Evolutionary conservation across 1,140 invertebrate species (phyloP).

Genomic region (Drosophila nigrodunni): DNA sequence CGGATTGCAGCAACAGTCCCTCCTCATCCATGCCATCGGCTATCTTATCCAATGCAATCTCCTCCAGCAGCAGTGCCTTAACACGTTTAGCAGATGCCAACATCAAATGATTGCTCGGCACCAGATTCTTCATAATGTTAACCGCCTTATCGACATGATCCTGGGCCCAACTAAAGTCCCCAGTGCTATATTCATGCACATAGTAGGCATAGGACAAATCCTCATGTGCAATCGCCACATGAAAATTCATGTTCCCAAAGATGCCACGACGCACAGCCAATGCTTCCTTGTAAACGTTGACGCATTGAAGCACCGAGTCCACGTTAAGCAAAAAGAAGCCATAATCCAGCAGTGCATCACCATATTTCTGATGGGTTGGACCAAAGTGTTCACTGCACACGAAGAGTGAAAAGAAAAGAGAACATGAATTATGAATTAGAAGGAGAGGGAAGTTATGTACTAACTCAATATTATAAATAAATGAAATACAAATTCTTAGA

Average conservation of each 20-base stretch:
- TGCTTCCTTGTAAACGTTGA: conserved; percentile 93
- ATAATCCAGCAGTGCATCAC: conserved; percentile 93
- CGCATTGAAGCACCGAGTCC: conserved; percentile 93
- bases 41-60: conserved; percentile 94
- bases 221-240: conserved; percentile 94
- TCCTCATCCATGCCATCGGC: conserved; percentile 77
- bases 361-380: conserved; percentile 90
- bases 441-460: not conserved
- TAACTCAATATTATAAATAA: not conserved
- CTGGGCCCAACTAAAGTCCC: conserved; percentile 92
- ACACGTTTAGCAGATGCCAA: conserved; percentile 95
- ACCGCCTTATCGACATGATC: conserved; percentile 94
- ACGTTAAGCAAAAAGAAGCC: conserved; percentile 95
- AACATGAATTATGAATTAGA: not conserved
- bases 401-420: conserved; percentile 1
- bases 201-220: conserved; percentile 96
- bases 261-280: conserved; percentile 90
- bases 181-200: conserved; percentile 95
- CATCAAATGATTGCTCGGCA: conserved; percentile 93
- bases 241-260: conserved; percentile 93
- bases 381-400: conserved; percentile 86
- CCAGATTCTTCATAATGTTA: conserved; percentile 90
- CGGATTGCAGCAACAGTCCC: conserved; percentile 89
- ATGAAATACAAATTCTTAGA: no score
- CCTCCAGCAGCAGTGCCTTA: conserved; percentile 96